Evolutionary conservation across 2,888 invertebrate species (phyloP).

Genomic region (Stratiomys singularior): DNA sequence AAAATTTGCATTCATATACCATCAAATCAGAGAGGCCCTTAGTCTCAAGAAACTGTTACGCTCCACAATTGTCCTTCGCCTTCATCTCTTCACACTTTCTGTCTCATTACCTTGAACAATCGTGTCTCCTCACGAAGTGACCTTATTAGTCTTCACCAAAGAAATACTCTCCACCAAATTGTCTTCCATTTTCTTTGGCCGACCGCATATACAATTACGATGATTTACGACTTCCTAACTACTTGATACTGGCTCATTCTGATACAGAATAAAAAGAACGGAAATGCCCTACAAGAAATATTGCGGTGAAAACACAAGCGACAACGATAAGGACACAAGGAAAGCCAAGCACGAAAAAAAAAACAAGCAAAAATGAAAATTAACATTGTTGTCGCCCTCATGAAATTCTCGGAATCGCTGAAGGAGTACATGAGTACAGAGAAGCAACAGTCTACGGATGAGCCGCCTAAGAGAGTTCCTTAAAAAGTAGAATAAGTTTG

Average conservation of each 20-base stretch:
- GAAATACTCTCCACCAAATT: slow-evolving; percentile 22
- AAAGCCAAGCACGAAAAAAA: neutral
- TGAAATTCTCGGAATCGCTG: neutral
- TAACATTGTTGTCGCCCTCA: slow-evolving; percentile 19
- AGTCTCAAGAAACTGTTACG: neutral
- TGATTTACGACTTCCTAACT: slow-evolving; percentile 45
- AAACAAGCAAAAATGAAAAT: neutral
- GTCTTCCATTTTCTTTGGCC: slow-evolving; percentile 31
- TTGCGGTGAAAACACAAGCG: neutral
- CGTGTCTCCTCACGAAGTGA: neutral
- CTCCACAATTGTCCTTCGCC: too few relatives aligned
- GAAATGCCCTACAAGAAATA: neutral
- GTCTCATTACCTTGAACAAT: neutral
- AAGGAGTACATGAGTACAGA: neutral
- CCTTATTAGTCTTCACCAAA: slow-evolving; percentile 33
- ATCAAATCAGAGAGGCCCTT: slow-evolving; percentile 21
- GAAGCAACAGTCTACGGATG: slow-evolving; percentile 25
- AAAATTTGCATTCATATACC: slow-evolving; percentile 30
- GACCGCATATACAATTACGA: slow-evolving; percentile 33
- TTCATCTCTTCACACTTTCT: neutral
- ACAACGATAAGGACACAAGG: neutral
- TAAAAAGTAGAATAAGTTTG: slow-evolving; percentile 18
- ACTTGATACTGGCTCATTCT: slow-evolving; percentile 12
- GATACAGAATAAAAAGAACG: neutral
- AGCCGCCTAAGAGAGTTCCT: slow-evolving; percentile 7